Evolutionary conservation across 2,113 vertebrate genomes (phyloP).

Genomic region (Psephotus haematonotus): DNA sequence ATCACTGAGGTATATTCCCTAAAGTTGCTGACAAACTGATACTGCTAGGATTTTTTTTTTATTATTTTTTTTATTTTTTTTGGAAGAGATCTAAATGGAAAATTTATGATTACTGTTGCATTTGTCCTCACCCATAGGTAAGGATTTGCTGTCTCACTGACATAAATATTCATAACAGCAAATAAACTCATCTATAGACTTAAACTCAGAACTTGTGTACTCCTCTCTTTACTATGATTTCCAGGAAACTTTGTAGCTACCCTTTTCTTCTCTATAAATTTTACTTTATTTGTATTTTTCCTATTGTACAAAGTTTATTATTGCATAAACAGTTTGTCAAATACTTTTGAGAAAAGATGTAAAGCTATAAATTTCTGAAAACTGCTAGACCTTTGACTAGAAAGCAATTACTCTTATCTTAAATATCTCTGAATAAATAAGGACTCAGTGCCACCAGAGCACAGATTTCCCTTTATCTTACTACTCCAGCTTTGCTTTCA

Average conservation of each 20-base stretch:
- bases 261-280: background rate
- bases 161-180: background rate
- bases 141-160: background rate
- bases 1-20: background rate
- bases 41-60: background rate
- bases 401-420: background rate
- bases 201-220: background rate
- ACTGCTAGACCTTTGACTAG: background rate
- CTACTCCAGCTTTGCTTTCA: background rate
- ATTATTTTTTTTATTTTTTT: background rate
- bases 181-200: background rate
- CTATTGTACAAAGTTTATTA: background rate
- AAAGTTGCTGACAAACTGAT: background rate
- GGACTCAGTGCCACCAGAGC: background rate
- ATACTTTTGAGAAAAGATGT: background rate
- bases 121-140: accelerated
- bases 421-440: background rate
- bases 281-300: background rate
- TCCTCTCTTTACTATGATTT: background rate
- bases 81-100: background rate
- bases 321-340: background rate
- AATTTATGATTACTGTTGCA: background rate
- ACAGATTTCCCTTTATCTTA: background rate
- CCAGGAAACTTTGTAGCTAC: background rate
- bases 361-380: background rate